These are phyloP conservation scores for Campylomormyrus tamandua DNA, from an alignment of 2,113 vertebrate species.

Conservation along the genomic window DNA sequence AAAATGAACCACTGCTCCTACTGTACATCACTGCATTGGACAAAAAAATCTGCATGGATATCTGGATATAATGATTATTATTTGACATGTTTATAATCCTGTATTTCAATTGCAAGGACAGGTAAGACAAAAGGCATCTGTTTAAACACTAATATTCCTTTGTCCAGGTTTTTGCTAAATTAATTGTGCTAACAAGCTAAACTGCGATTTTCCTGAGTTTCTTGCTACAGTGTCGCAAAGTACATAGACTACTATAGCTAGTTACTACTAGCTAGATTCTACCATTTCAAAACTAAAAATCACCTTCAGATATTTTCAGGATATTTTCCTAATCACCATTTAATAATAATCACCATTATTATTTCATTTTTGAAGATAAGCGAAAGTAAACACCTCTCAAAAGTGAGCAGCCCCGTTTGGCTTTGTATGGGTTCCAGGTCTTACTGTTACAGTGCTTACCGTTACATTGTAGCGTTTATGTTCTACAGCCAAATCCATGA, in stretches of 20 bases:
- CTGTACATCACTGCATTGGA: not conserved
- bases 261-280: not conserved
- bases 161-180: not conserved
- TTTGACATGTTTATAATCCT: not conserved
- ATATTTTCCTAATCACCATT: not conserved
- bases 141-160: not conserved
- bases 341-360: too few relatives aligned
- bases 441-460: not conserved
- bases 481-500: not conserved
- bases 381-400: not conserved
- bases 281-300: not conserved
- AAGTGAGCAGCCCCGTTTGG: not conserved
- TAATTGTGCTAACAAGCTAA: too few relatives aligned
- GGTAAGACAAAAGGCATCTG: not conserved
- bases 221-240: not conserved
- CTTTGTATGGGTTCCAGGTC: not conserved
- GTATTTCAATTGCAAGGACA: not conserved
- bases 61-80: not conserved
- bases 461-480: not conserved
- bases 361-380: not conserved
- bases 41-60: too few relatives aligned
- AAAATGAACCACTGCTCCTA: not conserved
- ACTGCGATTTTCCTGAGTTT: too few relatives aligned
- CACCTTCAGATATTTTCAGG: not conserved
- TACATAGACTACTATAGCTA: not conserved